phyloP scores from a whole-genome alignment of 2,888 invertebrate species.

The Lamellibrachia columna region DNA sequence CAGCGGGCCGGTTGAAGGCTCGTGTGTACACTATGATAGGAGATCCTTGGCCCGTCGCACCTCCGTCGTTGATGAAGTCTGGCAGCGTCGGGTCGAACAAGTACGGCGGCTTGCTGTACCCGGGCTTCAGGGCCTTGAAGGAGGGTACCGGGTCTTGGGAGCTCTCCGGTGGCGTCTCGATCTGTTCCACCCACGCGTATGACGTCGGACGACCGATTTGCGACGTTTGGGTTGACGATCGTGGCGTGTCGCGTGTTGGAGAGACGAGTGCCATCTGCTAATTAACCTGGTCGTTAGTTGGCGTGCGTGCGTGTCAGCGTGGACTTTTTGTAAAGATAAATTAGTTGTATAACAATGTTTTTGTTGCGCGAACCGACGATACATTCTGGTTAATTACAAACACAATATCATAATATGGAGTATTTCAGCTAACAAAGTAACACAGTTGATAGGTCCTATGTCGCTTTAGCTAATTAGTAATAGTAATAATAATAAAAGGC shows the following conservation, averaged over 20 bases:
- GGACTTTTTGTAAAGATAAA: too few relatives aligned
- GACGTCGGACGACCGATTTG: neutral
- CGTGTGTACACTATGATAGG: neutral
- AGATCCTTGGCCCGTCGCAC: neutral
- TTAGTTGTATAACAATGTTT: too few relatives aligned
- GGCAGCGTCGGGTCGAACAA: neutral
- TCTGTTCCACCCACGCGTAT: neutral
- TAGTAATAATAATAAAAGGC: too few relatives aligned
- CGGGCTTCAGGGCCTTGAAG: neutral
- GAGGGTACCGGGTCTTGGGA: neutral
- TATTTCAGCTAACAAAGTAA: too few relatives aligned
- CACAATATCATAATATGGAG: too few relatives aligned
- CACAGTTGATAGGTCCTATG: too few relatives aligned
- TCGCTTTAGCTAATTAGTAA: too few relatives aligned
- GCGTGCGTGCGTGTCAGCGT: neutral
- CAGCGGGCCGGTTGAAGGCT: neutral
- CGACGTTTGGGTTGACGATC: neutral
- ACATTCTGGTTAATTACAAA: too few relatives aligned
- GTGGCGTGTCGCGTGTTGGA: neutral
- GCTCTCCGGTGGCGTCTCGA: neutral
- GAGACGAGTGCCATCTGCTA: neutral
- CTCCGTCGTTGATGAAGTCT: neutral
- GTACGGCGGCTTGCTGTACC: neutral
- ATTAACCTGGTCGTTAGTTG: neutral
- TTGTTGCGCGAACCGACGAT: too few relatives aligned